Base-by-base conservation (phyloP, 2,888 invertebrate species). In the Eilema griseolum region DNA sequence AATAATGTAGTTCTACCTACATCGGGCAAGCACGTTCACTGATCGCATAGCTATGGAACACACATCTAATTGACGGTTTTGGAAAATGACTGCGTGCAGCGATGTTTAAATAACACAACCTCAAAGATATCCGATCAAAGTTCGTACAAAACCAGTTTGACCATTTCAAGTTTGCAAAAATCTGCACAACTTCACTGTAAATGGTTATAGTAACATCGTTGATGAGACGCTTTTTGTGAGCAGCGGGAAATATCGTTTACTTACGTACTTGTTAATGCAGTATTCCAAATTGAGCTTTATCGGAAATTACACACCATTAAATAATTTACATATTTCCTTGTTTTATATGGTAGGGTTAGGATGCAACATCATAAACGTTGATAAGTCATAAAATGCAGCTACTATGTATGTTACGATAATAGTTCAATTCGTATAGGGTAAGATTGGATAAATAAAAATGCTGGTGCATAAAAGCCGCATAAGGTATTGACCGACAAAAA, bases 261-360 rank as follows among this genome's bases (percentile, higher is more conserved):
- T 68, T 28, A 46, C 20, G 46, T 56, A 46, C n/a, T 69, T 46
- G 61, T 26, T n/a, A 60, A 62, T 68, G 60, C 52, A 16, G 46
- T 46, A 52, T 65, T 66, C 71, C 69, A 69, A 69, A 80, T 59
- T 41, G 60, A 67, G 69, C 5, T 1, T 3, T 37, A 67, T 62
- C 70, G 76, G 52, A 52, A 46, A n/a, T n/a, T 52, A 61, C 69
- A 61, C 69, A 65, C 57, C 76, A 37, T 70, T 66, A 74, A 78
- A 80, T 78, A 57, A 72, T 76, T 71, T 64, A 63, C 60, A 72
- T 71, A 66, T 76, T 79, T 80, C 66, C 60, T 70, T 63, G 69
- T 71, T 59, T 69, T 20, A 26, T 65, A 72, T 26, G 74, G 72
- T n/a, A 59, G n/a, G 20, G 52, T 0, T 70, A 66, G 52, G 52